Evolutionary conservation across 2,113 vertebrate species (phyloP).

Genomic region (Bambusicola thoracicus): DNA sequence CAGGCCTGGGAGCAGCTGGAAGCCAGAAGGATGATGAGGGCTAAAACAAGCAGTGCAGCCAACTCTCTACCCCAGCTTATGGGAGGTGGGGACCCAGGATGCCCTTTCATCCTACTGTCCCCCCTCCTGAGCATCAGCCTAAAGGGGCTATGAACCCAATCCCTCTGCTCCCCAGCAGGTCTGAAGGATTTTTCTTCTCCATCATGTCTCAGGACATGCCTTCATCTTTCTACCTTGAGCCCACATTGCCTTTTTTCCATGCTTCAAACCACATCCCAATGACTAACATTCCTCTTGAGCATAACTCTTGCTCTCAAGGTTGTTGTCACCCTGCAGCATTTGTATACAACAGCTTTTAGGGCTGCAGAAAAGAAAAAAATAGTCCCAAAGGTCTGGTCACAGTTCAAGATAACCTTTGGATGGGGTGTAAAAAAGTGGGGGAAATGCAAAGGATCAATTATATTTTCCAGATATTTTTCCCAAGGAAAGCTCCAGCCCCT

Average conservation of each 20-base stretch:
- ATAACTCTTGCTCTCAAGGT: rapidly evolving
- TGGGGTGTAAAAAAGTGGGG: not conserved
- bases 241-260: not conserved
- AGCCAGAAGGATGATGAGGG: not conserved
- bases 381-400: too few species aligned
- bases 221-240: not conserved
- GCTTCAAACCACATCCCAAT: not conserved
- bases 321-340: not conserved
- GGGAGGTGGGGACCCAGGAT: not conserved
- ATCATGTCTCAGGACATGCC: rapidly evolving
- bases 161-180: not conserved
- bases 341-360: not conserved
- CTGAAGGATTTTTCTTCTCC: not conserved
- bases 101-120: not conserved
- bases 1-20: not conserved
- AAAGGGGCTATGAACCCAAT: not conserved
- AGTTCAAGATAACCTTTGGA: not conserved
- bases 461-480: not conserved
- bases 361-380: not conserved
- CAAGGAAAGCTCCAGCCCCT: not conserved
- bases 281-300: rapidly evolving
- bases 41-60: not conserved
- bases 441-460: not conserved
- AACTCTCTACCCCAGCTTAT: not conserved
- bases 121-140: not conserved